Base-by-base conservation (phyloP, 2,797 vertebrate species). In the Zonotrichia albicollis region DNA sequence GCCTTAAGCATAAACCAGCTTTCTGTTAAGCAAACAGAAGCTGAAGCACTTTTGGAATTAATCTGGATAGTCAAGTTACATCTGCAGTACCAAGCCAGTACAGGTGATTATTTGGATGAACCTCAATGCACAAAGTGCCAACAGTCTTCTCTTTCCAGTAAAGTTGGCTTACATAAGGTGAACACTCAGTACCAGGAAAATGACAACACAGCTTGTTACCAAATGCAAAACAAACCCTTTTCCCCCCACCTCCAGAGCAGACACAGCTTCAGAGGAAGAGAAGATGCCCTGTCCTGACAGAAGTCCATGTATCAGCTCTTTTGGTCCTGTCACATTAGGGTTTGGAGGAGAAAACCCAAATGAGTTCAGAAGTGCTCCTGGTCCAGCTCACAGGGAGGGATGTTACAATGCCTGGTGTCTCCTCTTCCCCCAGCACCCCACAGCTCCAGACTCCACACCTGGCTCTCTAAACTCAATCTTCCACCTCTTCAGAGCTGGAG, bases 91-190 rank as follows among this genome's bases (percentile, higher is more conserved):
- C 45, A 74, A 65, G 38, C 11, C 34, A 67, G 50, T 22, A 70
- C 21, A 94, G 57, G 61, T 46, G 51, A 76, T 26, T 48, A 82
- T 32, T 8, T 71, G 9, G 26, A 85, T 45, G 26, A 94, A 55
- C 9, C 6, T 85, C 38, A n/a, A 66, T 42, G 29, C 22, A 75
- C 16, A 8, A 84, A 72, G 27, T 53, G 66, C 38, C 1, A 2
- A 72, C 1, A 54, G 65, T 30, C 20, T 85, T 62, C 42, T 62
- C 74, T 87, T 43, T 17, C 72, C 61, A 84, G 46, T 61, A 72
- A 72, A 0, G 10, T 1, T 54, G 61, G 51, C 43, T 78, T 57
- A 73, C 0, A 0, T 11, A 62, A 85, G 5, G n/a, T 50, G 48
- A 89, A 61, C 32, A 51, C 23, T 64, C 40, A 53, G 65, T 57